Conservation (phyloP, 2,797 vertebrate species). For the Lophius americanus region DNA sequence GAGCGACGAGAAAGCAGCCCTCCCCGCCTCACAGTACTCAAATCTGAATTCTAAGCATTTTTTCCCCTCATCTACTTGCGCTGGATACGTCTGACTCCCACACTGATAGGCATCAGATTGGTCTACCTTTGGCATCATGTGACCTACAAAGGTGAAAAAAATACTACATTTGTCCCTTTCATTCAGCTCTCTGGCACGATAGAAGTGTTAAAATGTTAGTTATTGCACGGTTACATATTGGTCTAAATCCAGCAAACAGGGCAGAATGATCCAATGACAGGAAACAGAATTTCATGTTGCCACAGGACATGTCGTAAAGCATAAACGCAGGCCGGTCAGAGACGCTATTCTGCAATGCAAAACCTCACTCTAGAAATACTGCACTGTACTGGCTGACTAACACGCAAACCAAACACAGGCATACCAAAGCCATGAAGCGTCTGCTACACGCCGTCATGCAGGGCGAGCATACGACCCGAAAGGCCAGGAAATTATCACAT, state of each 20-base stretch:
- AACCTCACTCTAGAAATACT: conserved; percentile 37
- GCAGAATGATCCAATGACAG: background rate
- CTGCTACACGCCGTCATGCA: conserved; percentile 34
- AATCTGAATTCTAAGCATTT: conserved; percentile 68
- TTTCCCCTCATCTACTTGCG: conserved; percentile 46
- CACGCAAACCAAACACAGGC: conserved; percentile 45
- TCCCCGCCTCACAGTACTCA: conserved; percentile 38
- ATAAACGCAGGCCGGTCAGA: conserved; percentile 7
- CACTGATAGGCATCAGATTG: conserved; percentile 50
- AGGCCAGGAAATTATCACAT: conserved; percentile 28
- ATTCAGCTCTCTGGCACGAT: too few species aligned
- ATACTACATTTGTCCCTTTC: too few species aligned
- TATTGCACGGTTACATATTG: background rate
- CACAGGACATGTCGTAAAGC: conserved; percentile 21
- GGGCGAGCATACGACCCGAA: conserved; percentile 13
- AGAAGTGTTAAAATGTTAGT: too few species aligned
- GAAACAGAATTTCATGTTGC: conserved; percentile 2
- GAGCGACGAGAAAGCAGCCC: conserved; percentile 33
- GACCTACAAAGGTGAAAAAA: conserved; percentile 49
- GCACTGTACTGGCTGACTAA: conserved; percentile 46
- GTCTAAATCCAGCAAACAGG: too few species aligned
- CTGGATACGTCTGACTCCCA: conserved; percentile 38
- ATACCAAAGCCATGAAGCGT: conserved; percentile 52
- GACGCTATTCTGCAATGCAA: conserved; percentile 15
- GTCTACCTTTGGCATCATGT: conserved; percentile 34